phyloP scores from a whole-genome alignment of 2,113 vertebrate species.

The Corynorhinus townsendii region DNA sequence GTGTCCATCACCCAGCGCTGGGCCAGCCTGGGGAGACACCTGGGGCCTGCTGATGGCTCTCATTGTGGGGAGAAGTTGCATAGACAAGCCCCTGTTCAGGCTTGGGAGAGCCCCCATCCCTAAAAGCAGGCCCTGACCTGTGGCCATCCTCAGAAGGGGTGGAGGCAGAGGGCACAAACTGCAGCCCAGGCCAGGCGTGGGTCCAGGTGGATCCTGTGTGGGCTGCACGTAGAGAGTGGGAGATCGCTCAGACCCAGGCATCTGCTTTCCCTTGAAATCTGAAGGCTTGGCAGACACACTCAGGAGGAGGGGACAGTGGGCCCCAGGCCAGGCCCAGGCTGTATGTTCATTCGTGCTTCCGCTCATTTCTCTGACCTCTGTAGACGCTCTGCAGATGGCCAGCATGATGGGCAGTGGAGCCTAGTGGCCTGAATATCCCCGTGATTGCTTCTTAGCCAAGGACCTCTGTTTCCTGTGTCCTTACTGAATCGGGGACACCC shows the following conservation, averaged over 20 bases:
- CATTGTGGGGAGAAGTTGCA: fast-evolving
- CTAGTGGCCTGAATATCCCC: too few relatives aligned
- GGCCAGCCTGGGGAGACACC: not conserved
- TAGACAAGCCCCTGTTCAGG: not conserved
- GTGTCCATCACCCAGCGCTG: not conserved
- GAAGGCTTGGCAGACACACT: not conserved
- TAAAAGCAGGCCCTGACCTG: not conserved
- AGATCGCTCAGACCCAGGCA: fast-evolving
- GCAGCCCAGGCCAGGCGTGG: fast-evolving
- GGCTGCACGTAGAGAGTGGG: not conserved
- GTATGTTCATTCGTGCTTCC: not conserved
- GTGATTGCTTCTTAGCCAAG: not conserved
- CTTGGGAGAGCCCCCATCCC: not conserved
- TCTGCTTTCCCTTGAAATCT: not conserved
- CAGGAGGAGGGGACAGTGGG: fast-evolving
- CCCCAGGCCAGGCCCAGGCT: not conserved
- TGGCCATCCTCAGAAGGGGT: not conserved
- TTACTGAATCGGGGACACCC: not conserved
- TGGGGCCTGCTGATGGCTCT: fast-evolving
- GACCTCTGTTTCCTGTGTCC: not conserved
- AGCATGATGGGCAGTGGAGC: not conserved
- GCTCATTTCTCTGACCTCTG: not conserved
- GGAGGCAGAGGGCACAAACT: not conserved
- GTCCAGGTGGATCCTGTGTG: too few relatives aligned
- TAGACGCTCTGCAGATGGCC: not conserved